These are phyloP conservation scores for Atta texana DNA, from an alignment of 1,140 invertebrate species.

Conservation along the genomic window DNA sequence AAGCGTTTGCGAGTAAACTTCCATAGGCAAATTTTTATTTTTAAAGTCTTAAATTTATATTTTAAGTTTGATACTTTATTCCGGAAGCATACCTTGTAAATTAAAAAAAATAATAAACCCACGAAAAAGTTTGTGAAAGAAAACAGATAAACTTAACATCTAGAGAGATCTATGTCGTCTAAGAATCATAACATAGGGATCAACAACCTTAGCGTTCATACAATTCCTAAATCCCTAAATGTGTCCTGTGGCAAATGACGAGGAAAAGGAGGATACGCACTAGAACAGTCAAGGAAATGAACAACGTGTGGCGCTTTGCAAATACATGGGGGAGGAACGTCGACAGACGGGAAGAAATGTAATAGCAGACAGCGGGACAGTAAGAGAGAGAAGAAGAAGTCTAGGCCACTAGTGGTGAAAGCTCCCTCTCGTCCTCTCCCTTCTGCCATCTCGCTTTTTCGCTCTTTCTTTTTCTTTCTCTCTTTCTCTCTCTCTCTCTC, in stretches of 20 bases:
- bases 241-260: constrained; percentile 10
- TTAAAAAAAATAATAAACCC: background rate
- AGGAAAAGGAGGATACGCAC: constrained; percentile 3
- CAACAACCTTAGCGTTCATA: background rate
- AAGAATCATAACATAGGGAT: constrained; percentile 1
- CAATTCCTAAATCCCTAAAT: background rate
- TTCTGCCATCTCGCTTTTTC: constrained; percentile 15
- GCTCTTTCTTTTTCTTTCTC: constrained; percentile 64
- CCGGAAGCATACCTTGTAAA: background rate
- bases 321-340: constrained; percentile 64
- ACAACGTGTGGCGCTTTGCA: constrained; percentile 71
- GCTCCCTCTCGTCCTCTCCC: constrained; percentile 65
- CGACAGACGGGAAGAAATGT: constrained; percentile 70
- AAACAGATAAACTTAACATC: background rate
- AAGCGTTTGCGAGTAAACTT: no score
- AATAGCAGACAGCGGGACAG: constrained; percentile 55
- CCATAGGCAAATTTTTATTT: no score
- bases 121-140: background rate
- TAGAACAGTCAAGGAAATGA: constrained; percentile 22
- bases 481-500: constrained; percentile 60
- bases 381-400: constrained; percentile 73
- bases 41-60: no score
- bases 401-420: constrained; percentile 76
- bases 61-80: no score
- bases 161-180: background rate